Evolutionary conservation across 2,113 vertebrate species (phyloP).

Genomic region (Meles meles): DNA sequence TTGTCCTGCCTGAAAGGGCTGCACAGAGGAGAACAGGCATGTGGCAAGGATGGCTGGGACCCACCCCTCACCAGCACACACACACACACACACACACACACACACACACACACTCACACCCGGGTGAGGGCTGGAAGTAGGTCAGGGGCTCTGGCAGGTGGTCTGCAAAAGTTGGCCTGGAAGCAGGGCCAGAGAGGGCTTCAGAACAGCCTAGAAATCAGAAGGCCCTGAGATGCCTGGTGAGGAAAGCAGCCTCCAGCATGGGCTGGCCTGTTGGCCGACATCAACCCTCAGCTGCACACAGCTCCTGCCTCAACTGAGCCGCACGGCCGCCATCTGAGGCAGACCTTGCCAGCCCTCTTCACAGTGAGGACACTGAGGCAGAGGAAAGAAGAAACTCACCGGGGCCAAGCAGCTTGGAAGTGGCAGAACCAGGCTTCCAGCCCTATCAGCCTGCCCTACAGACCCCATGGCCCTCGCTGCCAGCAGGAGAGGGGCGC

Average conservation of each 20-base stretch:
- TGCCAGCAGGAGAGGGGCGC: rapidly evolving
- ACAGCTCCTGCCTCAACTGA: neutral
- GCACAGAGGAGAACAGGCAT: neutral
- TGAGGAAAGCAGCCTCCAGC: neutral
- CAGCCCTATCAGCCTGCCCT: neutral
- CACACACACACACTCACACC: neutral
- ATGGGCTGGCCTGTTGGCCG: neutral
- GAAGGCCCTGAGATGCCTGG: neutral
- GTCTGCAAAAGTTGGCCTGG: neutral
- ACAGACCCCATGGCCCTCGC: neutral
- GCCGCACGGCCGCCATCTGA: neutral
- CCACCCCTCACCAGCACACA: neutral
- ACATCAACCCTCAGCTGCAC: neutral
- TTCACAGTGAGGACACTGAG: neutral
- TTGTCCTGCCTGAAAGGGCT: neutral
- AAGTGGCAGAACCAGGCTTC: neutral
- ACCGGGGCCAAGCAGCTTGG: neutral
- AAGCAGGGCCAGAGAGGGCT: neutral
- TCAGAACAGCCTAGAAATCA: neutral
- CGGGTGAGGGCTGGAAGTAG: neutral
- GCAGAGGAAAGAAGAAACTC: neutral
- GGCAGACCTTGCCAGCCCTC: neutral
- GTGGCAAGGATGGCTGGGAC: neutral
- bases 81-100: neutral
- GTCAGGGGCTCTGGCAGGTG: rapidly evolving